These are phyloP conservation scores for Nylanderia fulva DNA, from an alignment of 1,140 invertebrate genomes.

Conservation along the genomic window DNA sequence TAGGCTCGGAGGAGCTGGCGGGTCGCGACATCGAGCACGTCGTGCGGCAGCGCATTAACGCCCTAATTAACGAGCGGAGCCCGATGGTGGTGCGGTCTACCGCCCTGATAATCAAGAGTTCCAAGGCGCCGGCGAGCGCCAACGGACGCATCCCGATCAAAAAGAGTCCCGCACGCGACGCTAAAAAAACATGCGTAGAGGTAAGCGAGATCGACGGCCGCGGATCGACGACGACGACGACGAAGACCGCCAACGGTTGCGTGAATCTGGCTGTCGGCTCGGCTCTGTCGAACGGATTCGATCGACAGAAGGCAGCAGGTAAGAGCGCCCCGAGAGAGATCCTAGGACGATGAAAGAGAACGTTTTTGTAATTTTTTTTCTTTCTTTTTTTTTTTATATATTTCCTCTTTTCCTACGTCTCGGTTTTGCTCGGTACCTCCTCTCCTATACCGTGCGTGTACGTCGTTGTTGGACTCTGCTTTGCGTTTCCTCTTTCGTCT, in stretches of 20 bases:
- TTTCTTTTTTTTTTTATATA: not conserved
- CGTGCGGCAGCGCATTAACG: slow-evolving; percentile 82
- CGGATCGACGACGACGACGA: slow-evolving; percentile 10
- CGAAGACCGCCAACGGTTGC: slow-evolving; percentile 60
- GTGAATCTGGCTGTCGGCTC: slow-evolving; percentile 11
- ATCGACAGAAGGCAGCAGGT: slow-evolving; percentile 57
- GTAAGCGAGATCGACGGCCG: slow-evolving; percentile 65
- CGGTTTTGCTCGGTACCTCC: not conserved
- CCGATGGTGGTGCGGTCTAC: slow-evolving; percentile 83
- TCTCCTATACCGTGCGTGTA: not conserved
- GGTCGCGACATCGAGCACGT: slow-evolving; percentile 83
- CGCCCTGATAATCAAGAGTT: slow-evolving; percentile 84
- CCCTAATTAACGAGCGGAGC: slow-evolving; percentile 79
- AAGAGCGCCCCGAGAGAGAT: slow-evolving; percentile 46
- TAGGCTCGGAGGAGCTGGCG: slow-evolving; percentile 83
- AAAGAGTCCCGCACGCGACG: slow-evolving; percentile 39
- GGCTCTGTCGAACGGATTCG: slow-evolving; percentile 58
- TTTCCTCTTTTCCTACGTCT: not conserved
- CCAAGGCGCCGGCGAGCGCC: slow-evolving; percentile 70
- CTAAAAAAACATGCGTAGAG: slow-evolving; percentile 65
- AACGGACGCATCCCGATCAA: slow-evolving; percentile 30
- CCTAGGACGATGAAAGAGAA: not conserved
- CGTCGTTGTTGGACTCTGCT: slow-evolving; percentile 27
- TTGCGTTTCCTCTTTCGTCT: slow-evolving; percentile 7
- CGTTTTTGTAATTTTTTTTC: no score